These are phyloP conservation scores for Zonotrichia leucophrys DNA, from an alignment of 2,113 vertebrate species.

Conservation along the genomic window DNA sequence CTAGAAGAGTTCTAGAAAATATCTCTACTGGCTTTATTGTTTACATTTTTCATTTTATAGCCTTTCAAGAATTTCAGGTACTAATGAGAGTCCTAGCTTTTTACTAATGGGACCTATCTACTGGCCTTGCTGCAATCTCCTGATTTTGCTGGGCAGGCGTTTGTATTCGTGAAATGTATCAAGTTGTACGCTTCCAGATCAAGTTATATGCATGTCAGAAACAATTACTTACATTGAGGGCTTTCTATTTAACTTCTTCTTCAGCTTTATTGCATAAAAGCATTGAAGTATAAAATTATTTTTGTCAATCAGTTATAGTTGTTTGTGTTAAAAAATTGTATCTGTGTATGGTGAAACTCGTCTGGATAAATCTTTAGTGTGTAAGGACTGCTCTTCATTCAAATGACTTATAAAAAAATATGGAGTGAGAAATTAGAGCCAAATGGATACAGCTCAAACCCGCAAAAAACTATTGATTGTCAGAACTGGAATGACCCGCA, in stretches of 20 bases:
- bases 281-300: neutral
- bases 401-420: neutral
- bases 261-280: neutral
- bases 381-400: neutral
- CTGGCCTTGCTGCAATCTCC: neutral
- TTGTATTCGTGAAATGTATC: neutral
- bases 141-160: neutral
- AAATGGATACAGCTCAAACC: neutral
- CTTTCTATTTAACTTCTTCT: neutral
- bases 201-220: neutral
- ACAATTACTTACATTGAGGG: neutral
- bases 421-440: neutral
- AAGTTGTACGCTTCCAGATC: neutral
- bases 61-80: neutral
- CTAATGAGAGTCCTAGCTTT: neutral
- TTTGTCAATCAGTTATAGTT: neutral
- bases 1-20: neutral
- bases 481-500: neutral
- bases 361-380: neutral
- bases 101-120: neutral
- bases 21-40: neutral
- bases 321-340: neutral
- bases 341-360: neutral
- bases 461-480: neutral
- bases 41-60: neutral